Evolutionary conservation across 64 coral and sea anemone species (phyloP).

Genomic region (Stichodactyla mertensii): DNA sequence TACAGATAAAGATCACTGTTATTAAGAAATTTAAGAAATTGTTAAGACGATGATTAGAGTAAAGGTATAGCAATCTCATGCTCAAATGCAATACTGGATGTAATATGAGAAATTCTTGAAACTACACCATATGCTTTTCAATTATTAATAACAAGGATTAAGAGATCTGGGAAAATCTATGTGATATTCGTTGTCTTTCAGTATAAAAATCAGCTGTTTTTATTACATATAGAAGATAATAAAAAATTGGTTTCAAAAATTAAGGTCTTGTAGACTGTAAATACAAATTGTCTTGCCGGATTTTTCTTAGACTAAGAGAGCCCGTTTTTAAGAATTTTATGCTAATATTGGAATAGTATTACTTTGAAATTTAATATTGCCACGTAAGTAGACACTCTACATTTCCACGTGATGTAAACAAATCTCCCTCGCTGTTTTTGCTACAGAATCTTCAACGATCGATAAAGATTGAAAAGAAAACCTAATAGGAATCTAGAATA

Average conservation of each 20-base stretch:
- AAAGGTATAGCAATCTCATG: neutral
- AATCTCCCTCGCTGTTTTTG: neutral
- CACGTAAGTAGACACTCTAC: neutral
- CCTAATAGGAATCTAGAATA: neutral
- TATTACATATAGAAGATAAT: too few relatives aligned
- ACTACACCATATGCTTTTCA: neutral
- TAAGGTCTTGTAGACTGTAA: too few relatives aligned
- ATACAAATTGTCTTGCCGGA: too few relatives aligned
- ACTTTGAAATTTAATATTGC: neutral
- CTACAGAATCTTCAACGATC: neutral
- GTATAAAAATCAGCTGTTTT: too few relatives aligned
- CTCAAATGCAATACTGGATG: neutral
- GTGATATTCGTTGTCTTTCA: too few relatives aligned
- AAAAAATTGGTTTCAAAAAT: too few relatives aligned
- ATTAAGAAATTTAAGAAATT: neutral
- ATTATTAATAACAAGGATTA: neutral
- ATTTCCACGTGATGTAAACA: neutral
- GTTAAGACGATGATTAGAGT: neutral
- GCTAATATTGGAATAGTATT: too few relatives aligned
- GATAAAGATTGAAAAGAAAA: neutral
- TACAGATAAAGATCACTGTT: neutral
- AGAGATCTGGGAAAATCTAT: neutral
- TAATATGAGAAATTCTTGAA: slow-evolving; percentile 1
- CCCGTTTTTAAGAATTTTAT: too few relatives aligned
- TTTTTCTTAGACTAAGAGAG: too few relatives aligned